phyloP scores from a whole-genome alignment of 2,888 invertebrate genomes.

The Lasioglossum vierecki region DNA sequence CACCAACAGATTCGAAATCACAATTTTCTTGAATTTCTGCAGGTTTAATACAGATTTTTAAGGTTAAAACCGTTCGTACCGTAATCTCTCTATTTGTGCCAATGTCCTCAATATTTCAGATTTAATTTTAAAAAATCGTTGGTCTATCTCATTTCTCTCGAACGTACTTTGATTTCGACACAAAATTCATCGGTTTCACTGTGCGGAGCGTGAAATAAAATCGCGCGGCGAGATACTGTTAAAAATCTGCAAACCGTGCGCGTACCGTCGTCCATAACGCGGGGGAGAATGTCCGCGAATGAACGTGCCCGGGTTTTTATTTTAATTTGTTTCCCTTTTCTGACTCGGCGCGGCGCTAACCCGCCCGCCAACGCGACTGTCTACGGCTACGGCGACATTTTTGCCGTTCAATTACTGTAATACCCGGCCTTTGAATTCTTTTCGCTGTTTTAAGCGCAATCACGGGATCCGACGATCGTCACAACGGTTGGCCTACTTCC shows the following conservation, averaged over 20 bases:
- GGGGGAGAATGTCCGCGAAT: conserved; percentile 23
- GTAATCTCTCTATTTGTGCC: no score
- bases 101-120: no score
- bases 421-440: conserved; percentile 32
- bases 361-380: not conserved
- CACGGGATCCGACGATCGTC: not conserved
- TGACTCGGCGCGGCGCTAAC: not conserved
- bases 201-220: conserved; percentile 19
- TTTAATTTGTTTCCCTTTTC: conserved; percentile 34
- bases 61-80: no score
- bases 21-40: no score
- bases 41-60: no score
- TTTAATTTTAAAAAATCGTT: no score
- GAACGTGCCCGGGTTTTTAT: conserved; percentile 29
- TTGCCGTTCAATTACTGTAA: conserved; percentile 26
- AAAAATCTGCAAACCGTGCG: conserved; percentile 43
- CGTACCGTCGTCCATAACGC: conserved; percentile 24
- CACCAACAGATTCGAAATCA: no score
- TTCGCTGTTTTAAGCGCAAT: conserved; percentile 25
- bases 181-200: no score
- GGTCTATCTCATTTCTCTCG: no score
- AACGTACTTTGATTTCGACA: no score
- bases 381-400: not conserved
- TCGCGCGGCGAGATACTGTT: conserved; percentile 37
- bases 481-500: conserved; percentile 11